Conservation (phyloP, 2,113 vertebrate species). For the Phalacrocorax brasilianus region DNA sequence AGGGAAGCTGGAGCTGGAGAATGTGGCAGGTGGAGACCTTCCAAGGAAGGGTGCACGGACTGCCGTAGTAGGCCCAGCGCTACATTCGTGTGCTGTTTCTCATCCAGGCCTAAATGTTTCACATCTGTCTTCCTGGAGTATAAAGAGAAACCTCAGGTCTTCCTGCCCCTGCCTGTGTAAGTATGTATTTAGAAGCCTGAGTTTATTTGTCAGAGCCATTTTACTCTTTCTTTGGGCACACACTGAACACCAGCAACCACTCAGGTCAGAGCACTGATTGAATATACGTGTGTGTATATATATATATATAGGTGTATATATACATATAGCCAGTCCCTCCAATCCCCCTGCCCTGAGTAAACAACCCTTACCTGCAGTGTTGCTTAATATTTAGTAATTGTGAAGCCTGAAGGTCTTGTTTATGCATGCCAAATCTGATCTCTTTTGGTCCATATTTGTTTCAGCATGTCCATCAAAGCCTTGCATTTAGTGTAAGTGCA, state of each 20-base stretch:
- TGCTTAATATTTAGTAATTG: not conserved
- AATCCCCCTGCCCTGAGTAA: not conserved
- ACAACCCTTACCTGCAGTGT: rapidly evolving
- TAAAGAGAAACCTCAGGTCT: not conserved
- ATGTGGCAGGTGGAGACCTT: not conserved
- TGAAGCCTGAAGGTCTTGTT: not conserved
- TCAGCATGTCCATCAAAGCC: not conserved
- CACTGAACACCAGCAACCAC: not conserved
- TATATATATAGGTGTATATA: no score
- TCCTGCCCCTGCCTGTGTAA: not conserved
- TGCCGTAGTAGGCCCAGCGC: not conserved
- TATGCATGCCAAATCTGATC: not conserved
- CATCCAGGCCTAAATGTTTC: not conserved
- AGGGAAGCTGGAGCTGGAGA: not conserved
- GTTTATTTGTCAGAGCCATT: not conserved
- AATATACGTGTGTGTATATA: not conserved
- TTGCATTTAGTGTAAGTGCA: not conserved
- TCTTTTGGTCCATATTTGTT: not conserved
- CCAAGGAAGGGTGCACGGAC: rapidly evolving
- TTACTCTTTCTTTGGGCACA: not conserved
- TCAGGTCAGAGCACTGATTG: not conserved
- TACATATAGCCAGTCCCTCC: not conserved
- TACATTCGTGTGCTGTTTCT: not conserved
- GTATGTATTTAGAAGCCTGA: not conserved
- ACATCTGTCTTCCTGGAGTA: not conserved